Base-by-base conservation (phyloP, 2,797 vertebrate genomes). In the Characodon lateralis region DNA sequence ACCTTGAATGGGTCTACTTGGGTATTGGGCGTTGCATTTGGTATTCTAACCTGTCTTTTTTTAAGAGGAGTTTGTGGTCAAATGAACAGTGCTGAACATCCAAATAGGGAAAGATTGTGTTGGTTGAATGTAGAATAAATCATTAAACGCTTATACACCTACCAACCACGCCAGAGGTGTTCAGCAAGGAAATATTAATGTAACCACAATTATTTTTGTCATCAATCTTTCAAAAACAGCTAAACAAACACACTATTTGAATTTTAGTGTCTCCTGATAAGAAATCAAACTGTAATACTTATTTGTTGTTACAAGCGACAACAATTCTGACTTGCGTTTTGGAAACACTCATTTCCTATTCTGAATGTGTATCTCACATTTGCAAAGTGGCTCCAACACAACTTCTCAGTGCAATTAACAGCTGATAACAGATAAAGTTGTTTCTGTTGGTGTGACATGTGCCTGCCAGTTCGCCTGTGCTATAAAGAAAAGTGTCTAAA, bases 371-470 rank as follows among this genome's bases (percentile, higher is more conserved):
- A 78, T 83, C 85, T 86, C 71, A 22, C 16, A 2, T 50, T 61
- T 75, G 58, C 85, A 83, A 75, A 81, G 72, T 63, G 71, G 43
- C 78, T 83, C 65, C 14, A 53, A 58, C 69, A 59, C 58, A 76
- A 78, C 35, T 78, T 79, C 68, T 81, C 68, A 56, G 71, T 58
- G 51, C 87, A 86, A 89, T 85, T 85, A 90, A 78, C 71, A 66
- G 65, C 81, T 78, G 83, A 89, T 90, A 90, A 82, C 71, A 78
- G 79, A 73, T 65, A 78, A 41, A 66, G 18, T 66, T 41, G 24
- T 3, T 5, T 12, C 76, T 89, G 80, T 89, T 82, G 77, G 74
- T 84, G 80, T 86, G 74, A 87, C 81, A 84, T 55, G 46, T 68
- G 6, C 10, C 76, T 16, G 78, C 20, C 75, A 69, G 83, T 74